Percentiles rank a stretch among this genome's conserved stretches.
Evolutionary conservation across 2,113 vertebrate genomes (phyloP).

Genomic region (Oreocharis arfaki): DNA sequence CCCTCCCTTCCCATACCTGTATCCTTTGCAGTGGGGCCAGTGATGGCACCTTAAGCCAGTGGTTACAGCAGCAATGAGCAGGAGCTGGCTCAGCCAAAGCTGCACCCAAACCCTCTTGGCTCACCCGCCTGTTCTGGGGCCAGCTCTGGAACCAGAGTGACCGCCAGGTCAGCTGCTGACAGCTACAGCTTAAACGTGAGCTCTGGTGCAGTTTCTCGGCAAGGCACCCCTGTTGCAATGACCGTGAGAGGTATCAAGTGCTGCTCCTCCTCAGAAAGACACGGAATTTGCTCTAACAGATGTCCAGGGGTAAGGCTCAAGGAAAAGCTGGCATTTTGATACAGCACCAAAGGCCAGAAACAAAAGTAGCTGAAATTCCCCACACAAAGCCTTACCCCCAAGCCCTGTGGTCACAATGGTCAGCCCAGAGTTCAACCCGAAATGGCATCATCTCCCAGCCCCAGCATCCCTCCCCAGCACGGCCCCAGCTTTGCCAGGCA

Average conservation of each 20-base stretch:
- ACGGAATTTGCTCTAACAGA: background rate
- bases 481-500: background rate
- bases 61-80: background rate
- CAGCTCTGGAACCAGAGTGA: background rate
- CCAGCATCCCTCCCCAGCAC: background rate
- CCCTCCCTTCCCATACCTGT: rapidly evolving
- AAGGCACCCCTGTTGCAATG: background rate
- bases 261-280: background rate
- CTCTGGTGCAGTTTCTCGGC: background rate
- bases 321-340: background rate
- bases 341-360: background rate
- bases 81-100: background rate
- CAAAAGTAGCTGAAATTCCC: background rate
- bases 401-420: rapidly evolving
- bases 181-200: rapidly evolving
- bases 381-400: background rate
- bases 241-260: rapidly evolving
- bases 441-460: background rate
- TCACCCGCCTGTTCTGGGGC: background rate
- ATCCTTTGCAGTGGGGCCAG: background rate
- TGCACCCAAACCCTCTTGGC: background rate
- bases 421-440: background rate
- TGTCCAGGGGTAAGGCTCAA: background rate
- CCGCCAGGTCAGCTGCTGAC: rapidly evolving
- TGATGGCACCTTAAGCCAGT: rapidly evolving